Percentiles rank a stretch among this genome's conserved stretches.
These are phyloP conservation scores for Ctenopoma kingsleyae DNA, from an alignment of 2,797 vertebrate species.

Conservation along the genomic window DNA sequence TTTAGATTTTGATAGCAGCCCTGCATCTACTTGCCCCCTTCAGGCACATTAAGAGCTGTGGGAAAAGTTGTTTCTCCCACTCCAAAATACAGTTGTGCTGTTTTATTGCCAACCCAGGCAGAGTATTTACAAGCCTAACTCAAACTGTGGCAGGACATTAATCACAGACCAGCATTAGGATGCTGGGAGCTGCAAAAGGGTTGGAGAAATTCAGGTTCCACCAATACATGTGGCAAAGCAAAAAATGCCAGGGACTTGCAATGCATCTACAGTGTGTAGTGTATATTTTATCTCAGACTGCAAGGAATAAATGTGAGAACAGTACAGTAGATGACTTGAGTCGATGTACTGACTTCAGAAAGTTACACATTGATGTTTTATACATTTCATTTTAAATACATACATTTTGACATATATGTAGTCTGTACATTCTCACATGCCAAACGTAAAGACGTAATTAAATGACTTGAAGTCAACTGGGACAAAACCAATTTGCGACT, in stretches of 20 bases:
- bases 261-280: neutral
- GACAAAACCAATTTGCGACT: too few relatives aligned
- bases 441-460: too few relatives aligned
- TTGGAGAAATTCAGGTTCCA: conserved; percentile 18
- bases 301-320: neutral
- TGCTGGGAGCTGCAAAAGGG: conserved; percentile 9
- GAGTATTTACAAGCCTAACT: conserved; percentile 35
- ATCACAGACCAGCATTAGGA: conserved; percentile 23
- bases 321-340: too few relatives aligned
- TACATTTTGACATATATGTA: too few relatives aligned
- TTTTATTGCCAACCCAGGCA: conserved; percentile 35
- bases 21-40: neutral
- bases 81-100: conserved; percentile 32
- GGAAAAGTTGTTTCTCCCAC: conserved; percentile 20
- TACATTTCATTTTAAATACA: too few relatives aligned
- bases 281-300: neutral
- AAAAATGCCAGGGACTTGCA: neutral
- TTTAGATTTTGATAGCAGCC: conserved; percentile 19
- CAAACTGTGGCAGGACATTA: conserved; percentile 26
- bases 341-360: neutral
- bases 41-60: conserved; percentile 23
- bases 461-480: too few relatives aligned
- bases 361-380: neutral
- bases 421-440: too few relatives aligned
- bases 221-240: conserved; percentile 15